Evolutionary conservation across 64 coral and sea anemone species (phyloP).

Genomic region (Exaiptasia diaphana): DNA sequence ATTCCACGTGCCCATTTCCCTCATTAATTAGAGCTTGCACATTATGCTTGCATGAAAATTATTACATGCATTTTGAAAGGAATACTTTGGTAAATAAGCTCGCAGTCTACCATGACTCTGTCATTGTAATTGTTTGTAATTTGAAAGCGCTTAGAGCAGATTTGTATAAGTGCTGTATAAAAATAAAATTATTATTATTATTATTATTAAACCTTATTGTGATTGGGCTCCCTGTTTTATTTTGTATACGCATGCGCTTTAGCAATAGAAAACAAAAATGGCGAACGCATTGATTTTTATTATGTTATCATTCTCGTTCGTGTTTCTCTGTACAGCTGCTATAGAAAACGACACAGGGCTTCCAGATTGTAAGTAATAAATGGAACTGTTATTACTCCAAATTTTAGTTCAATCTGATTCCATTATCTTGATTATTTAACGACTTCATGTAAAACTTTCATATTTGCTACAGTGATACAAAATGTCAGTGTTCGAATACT

Average conservation of each 20-base stretch:
- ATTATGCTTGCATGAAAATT: too few species aligned
- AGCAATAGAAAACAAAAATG: background rate
- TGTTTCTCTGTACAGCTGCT: background rate
- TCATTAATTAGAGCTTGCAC: too few species aligned
- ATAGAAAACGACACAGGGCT: background rate
- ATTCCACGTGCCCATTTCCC: too few species aligned
- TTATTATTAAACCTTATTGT: too few species aligned
- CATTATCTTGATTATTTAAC: background rate
- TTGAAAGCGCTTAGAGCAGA: too few species aligned
- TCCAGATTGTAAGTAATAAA: background rate
- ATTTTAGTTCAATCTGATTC: background rate
- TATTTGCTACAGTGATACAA: background rate
- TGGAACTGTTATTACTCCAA: background rate
- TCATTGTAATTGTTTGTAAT: too few species aligned
- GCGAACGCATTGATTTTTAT: background rate
- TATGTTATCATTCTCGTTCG: background rate
- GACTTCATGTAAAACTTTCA: background rate
- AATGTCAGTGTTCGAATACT: background rate
- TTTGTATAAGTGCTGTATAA: too few species aligned
- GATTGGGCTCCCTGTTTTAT: too few species aligned
- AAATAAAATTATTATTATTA: too few species aligned
- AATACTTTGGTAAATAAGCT: too few species aligned
- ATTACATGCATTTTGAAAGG: too few species aligned
- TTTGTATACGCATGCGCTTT: background rate
- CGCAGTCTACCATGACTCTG: too few species aligned